Base-by-base conservation (phyloP, 2,888 invertebrate species). In the Nebria salina region DNA sequence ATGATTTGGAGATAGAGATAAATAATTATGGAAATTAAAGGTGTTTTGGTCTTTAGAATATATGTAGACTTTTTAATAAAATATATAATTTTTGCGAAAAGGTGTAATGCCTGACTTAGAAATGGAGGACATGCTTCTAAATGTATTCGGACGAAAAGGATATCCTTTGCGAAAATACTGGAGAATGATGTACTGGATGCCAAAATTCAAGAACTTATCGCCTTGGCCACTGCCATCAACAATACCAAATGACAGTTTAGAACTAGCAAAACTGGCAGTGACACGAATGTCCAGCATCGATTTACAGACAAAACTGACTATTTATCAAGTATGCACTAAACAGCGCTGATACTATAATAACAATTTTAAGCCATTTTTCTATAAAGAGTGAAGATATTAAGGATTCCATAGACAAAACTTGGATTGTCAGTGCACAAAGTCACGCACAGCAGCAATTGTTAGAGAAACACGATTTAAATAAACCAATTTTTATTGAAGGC, bases 91-190 rank as follows among this genome's bases (percentile, higher is more conserved):
- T 64, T 64, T 5, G 84, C 83, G 88, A 86, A 77, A 85, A 95
- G 95, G 93, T 83, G 96, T 99, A 1, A 94, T 97, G 84, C 98
- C 98, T 0, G 99, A 99, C 88, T 91, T 92, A 82, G 97, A 98
- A 89, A 93, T 96, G 90, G 95, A 97, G 86, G 91, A 92, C 77
- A 94, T 97, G 88, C 89, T 99, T 8, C 86, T 94, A 0, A 95
- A 95, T 86, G 92, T 95, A 74, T 99, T 98, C 89, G 98, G 99
- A 0, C 89, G 89, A 26, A 90, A 93, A 83, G 95, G 95, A 0
- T 91, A 92, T 86, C 95, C 95, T 0, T 86, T 95, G 5, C 90
- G 95, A 79, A 95, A 94, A 86, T 94, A 91, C 86, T 94, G 95
- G 94, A 90, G 95, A 11, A 95, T 96, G 94, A 92, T 95, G 93